A percentile compares a stretch with the other conserved stretches of the same genome.
These are phyloP conservation scores for Tipula lateralis DNA, from an alignment of 2,888 invertebrate genomes.

Conservation along the genomic window DNA sequence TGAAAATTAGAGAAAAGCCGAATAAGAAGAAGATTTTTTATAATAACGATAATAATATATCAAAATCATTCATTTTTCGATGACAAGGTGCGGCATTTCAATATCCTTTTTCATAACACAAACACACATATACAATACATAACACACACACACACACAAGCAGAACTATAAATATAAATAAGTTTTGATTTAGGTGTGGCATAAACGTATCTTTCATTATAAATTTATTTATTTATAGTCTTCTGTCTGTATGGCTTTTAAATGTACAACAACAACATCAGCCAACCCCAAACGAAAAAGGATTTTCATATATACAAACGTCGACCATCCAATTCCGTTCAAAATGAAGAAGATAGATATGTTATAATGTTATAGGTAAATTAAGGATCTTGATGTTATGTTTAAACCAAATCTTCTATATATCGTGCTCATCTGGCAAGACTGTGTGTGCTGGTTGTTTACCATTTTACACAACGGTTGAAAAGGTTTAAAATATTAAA, in stretches of 20 bases:
- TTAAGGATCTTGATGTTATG: neutral
- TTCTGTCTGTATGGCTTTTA: neutral
- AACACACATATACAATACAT: no score
- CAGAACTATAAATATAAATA: conserved; percentile 4
- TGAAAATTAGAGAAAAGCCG: conserved; percentile 20
- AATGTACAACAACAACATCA: neutral
- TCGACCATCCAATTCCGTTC: neutral
- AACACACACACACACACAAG: no score
- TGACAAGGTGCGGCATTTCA: conserved; percentile 30
- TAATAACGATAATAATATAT: conserved; percentile 28
- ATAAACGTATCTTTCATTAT: conserved; percentile 27
- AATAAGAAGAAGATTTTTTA: neutral
- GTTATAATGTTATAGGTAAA: neutral
- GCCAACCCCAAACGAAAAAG: no score
- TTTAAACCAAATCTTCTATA: neutral
- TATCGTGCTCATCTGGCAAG: neutral
- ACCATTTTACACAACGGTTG: neutral
- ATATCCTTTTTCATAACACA: conserved; percentile 28
- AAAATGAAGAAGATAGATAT: neutral
- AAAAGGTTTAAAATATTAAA: conserved; percentile 3
- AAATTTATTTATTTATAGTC: conserved; percentile 11
- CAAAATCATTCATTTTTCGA: conserved; percentile 30
- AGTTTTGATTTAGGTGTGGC: conserved; percentile 30
- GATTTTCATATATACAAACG: neutral
- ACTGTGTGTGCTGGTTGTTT: no score